These are phyloP conservation scores for Tinamus guttatus DNA, from an alignment of 2,113 vertebrate species.

Conservation along the genomic window DNA sequence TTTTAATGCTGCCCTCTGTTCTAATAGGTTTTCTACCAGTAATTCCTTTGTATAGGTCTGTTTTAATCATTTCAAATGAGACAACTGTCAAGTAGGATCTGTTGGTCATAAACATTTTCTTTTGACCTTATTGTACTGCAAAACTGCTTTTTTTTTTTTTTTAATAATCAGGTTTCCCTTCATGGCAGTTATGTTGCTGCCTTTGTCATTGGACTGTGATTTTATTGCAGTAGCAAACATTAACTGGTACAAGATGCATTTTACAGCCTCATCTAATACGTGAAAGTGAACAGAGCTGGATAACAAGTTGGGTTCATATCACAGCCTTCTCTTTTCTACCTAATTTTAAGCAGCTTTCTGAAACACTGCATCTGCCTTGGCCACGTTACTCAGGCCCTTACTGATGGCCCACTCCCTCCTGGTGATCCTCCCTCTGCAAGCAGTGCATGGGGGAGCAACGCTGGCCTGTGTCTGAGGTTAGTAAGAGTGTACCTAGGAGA, in stretches of 20 bases:
- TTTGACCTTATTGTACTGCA: neutral
- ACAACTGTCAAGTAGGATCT: neutral
- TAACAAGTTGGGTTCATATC: neutral
- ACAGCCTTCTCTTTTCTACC: neutral
- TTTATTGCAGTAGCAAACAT: neutral
- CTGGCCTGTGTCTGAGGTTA: neutral
- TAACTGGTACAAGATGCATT: neutral
- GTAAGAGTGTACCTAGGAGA: neutral
- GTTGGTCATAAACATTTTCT: neutral
- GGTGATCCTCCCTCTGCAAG: neutral
- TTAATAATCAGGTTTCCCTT: constrained; percentile 4
- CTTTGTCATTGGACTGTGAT: constrained; percentile 8
- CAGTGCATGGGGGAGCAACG: neutral
- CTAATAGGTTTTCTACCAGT: neutral
- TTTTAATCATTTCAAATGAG: neutral
- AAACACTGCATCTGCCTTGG: neutral
- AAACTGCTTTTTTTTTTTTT: constrained; percentile 15
- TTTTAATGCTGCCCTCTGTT: neutral
- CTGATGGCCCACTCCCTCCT: neutral
- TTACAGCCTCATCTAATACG: neutral
- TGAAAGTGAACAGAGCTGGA: neutral
- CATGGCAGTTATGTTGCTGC: neutral
- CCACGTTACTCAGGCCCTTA: accelerated
- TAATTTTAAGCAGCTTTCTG: constrained; percentile 12
- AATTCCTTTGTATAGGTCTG: neutral